phyloP scores from a whole-genome alignment of 2,113 vertebrate species.

The Xiphophorus couchianus region DNA sequence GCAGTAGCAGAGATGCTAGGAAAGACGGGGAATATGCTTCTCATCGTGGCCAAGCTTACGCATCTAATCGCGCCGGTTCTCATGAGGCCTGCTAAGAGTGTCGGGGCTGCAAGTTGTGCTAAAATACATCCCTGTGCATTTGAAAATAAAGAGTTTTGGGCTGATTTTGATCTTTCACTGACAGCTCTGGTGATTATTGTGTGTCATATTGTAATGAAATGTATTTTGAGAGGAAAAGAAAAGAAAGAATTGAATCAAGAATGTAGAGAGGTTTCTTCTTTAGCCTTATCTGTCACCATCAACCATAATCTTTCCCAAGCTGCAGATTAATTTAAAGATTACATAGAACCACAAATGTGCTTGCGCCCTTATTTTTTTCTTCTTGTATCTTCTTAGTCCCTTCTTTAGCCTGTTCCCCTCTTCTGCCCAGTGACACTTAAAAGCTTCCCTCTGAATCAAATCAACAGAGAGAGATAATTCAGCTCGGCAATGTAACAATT shows the following conservation, averaged over 20 bases:
- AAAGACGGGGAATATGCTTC: conserved; percentile 46
- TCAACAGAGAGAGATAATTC: conserved; percentile 66
- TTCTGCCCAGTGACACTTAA: conserved; percentile 47
- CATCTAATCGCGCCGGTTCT: conserved; percentile 28
- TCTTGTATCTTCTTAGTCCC: conserved; percentile 14
- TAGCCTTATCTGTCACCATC: conserved; percentile 67
- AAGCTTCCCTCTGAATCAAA: conserved; percentile 63
- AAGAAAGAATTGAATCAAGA: conserved; percentile 57
- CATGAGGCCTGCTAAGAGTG: background rate
- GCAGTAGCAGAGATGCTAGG: conserved; percentile 39
- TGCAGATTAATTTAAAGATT: conserved; percentile 80
- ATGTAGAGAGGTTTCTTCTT: conserved; percentile 54
- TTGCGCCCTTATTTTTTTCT: conserved; percentile 4
- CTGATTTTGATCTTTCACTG: background rate
- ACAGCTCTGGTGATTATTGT: conserved; percentile 17
- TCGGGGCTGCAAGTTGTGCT: conserved; percentile 41
- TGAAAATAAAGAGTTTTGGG: conserved; percentile 22
- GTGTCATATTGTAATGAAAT: conserved; percentile 21
- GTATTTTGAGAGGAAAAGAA: conserved; percentile 12
- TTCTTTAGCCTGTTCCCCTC: conserved; percentile 28
- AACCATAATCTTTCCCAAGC: conserved; percentile 61
- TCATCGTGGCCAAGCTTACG: conserved; percentile 5
- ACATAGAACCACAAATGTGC: conserved; percentile 47
- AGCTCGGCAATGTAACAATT: conserved; percentile 56
- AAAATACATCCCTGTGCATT: conserved; percentile 28